Conservation (phyloP, 1,140 invertebrate genomes). For the Ruditapes philippinarum region DNA sequence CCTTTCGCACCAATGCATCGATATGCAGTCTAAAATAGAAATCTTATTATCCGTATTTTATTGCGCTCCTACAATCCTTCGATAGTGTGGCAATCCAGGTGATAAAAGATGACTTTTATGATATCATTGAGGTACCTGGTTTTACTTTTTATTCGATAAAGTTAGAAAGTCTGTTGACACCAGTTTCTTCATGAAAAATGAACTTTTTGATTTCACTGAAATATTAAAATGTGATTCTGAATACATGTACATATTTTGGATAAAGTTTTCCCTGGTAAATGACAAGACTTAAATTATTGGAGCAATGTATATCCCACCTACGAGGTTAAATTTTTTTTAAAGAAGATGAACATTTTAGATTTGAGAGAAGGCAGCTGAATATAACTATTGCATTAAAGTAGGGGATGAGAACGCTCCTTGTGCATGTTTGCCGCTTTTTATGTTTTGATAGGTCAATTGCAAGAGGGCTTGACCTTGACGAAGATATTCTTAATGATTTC, state of each 20-base stretch:
- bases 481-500: background rate
- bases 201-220: background rate
- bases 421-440: background rate
- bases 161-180: background rate
- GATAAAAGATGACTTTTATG: background rate
- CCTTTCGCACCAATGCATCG: no score
- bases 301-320: background rate
- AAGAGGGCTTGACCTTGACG: background rate
- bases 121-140: background rate
- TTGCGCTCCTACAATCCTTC: background rate
- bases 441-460: background rate
- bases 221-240: background rate
- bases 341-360: background rate
- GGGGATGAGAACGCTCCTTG: background rate
- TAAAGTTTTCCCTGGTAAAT: no score
- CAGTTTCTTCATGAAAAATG: background rate
- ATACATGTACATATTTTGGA: background rate
- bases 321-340: background rate
- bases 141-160: background rate
- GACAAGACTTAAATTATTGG: background rate
- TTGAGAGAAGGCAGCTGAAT: background rate
- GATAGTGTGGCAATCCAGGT: background rate
- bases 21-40: background rate
- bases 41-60: background rate
- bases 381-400: background rate